Evolutionary conservation across 2,888 invertebrate genomes (phyloP).

Genomic region (Eilema sororculum): DNA sequence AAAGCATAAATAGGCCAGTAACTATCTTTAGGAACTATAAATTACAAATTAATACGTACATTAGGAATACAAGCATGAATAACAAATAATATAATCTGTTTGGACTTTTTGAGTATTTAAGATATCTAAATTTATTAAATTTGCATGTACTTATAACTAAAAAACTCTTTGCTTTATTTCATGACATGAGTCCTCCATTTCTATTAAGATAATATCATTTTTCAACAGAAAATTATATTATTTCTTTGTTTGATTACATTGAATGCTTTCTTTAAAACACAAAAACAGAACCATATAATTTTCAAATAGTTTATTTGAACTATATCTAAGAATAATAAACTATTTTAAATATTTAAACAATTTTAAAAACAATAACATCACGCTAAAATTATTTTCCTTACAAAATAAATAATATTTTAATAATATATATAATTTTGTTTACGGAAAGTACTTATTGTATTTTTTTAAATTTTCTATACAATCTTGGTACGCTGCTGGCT

Average conservation of each 20-base stretch:
- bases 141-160: neutral
- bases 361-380: neutral
- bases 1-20: slow-evolving; percentile 54
- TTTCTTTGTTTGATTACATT: neutral
- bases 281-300: neutral
- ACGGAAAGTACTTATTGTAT: neutral
- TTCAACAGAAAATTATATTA: too few relatives aligned
- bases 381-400: neutral
- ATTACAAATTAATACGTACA: slow-evolving; percentile 46
- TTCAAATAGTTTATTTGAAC: neutral
- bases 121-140: neutral
- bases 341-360: neutral
- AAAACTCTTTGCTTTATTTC: neutral
- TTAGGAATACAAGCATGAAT: slow-evolving; percentile 24
- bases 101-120: neutral
- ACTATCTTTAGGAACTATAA: slow-evolving; percentile 52
- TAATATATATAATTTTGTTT: neutral
- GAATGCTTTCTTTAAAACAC: neutral
- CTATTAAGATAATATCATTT: neutral
- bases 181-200: neutral
- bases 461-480: too few relatives aligned
- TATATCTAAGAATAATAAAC: neutral
- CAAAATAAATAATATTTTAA: neutral
- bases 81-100: slow-evolving; percentile 15
- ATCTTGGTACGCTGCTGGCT: too few relatives aligned